phyloP scores from a whole-genome alignment of 2,888 invertebrate genomes.

The Xestoiulus laeticollis region DNA sequence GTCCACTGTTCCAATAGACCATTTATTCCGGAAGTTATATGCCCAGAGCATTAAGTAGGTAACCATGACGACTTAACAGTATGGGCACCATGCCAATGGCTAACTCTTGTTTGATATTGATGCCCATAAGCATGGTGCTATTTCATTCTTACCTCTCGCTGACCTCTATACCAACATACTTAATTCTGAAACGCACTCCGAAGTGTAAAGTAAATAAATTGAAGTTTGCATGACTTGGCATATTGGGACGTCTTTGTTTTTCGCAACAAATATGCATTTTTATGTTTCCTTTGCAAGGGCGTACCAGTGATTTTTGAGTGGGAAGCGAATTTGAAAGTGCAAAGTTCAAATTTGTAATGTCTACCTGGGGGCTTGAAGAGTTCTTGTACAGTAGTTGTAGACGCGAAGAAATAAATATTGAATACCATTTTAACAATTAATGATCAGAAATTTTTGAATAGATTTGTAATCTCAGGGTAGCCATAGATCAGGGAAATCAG shows the following conservation, averaged over 20 bases:
- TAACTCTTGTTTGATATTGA: neutral
- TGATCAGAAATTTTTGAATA: no score
- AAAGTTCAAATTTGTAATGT: neutral
- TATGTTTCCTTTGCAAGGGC: neutral
- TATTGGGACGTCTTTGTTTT: neutral
- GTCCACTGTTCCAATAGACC: neutral
- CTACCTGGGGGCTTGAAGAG: neutral
- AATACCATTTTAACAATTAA: no score
- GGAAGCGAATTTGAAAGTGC: neutral
- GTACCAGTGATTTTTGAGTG: neutral
- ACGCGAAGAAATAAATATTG: no score
- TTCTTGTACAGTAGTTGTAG: no score
- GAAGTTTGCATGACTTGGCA: neutral
- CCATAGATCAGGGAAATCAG: no score
- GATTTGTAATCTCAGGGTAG: no score
- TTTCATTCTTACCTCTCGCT: neutral
- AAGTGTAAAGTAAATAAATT: constrained; percentile 16
- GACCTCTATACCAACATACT: constrained; percentile 24
- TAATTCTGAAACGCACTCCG: neutral
- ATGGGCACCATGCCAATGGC: neutral
- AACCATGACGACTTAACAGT: neutral
- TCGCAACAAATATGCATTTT: constrained; percentile 4
- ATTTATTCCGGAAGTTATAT: neutral
- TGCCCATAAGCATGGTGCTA: neutral
- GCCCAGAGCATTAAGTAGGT: neutral